Base-by-base conservation (phyloP, 2,113 vertebrate species). In the Illadopsis cleaveri region DNA sequence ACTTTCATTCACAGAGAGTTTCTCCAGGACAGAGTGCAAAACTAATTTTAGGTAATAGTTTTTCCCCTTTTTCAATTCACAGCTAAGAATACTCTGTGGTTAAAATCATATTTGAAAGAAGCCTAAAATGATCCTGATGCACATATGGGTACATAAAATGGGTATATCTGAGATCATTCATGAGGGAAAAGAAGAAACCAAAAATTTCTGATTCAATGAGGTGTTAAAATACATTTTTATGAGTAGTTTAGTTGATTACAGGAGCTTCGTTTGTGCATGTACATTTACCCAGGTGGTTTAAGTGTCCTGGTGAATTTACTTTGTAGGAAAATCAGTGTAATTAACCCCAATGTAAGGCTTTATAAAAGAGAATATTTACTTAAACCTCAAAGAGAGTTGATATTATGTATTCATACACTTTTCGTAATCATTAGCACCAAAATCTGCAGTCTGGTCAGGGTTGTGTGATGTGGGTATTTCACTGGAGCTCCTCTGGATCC, bases 381-480 rank as follows among this genome's bases (percentile, higher is more conserved):
- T 65, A n/a, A 13, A 30, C 11, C 53, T 68, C 18, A 6, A 45
- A 56, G 25, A 16, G 60, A 50, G 30, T 7, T 35, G 25, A 15
- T 13, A 8, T 47, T 62, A 27, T 27, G 6, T 10, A 13, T 78
- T 79, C 44, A 42, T 24, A 33, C 0, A 0, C 6, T 68, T 58
- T 81, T 27, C 15, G 5, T 31, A 22, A 3, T 25, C 30, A 89
- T n/a, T 10, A 85, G 3, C 35, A 75, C 28, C 12, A 20, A 57
- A 86, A 31, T 3, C 0, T 1, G 7, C 0, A 0, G 28, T 50
- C 56, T 58, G 60, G 27, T 20, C 27, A 42, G 56, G 35, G 17
- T 14, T 6, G 0, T 16, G 7, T 2, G 4, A 8, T 35, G 12
- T 64, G 25, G 4, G 12, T 65, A 15, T 48, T 25, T 7, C 28